These are phyloP conservation scores for Caprella mutica DNA, from an alignment of 2,888 invertebrate genomes.

Conservation along the genomic window DNA sequence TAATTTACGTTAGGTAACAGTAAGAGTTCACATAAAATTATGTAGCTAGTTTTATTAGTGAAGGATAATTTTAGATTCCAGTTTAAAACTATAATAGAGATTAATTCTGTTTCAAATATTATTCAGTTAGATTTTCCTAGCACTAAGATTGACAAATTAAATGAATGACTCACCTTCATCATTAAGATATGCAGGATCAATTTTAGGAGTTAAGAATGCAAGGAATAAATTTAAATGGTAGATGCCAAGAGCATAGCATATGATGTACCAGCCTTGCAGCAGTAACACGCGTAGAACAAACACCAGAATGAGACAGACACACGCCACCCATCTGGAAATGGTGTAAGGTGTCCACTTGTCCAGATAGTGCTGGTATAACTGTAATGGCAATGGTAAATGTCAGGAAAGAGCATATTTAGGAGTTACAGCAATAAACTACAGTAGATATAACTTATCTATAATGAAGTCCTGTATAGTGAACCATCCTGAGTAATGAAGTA, in stretches of 20 bases:
- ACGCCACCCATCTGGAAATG: slow-evolving; percentile 66
- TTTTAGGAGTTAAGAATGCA: slow-evolving; percentile 98
- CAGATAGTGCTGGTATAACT: slow-evolving; percentile 62
- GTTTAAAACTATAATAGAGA: too few species aligned
- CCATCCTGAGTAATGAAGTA: too few species aligned
- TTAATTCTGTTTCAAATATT: too few species aligned
- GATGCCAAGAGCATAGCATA: slow-evolving; percentile 97
- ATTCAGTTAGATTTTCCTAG: too few species aligned
- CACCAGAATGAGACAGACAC: slow-evolving; percentile 54
- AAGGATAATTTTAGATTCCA: too few species aligned
- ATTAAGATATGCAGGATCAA: slow-evolving; percentile 86
- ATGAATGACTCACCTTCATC: slow-evolving; percentile 68
- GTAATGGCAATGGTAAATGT: background rate
- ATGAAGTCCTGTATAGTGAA: too few species aligned
- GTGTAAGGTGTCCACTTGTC: slow-evolving; percentile 77
- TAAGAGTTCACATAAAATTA: too few species aligned
- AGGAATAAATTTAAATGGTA: slow-evolving; percentile 98
- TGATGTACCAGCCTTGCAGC: slow-evolving; percentile 96
- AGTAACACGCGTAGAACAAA: slow-evolving; percentile 71
- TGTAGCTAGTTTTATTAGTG: too few species aligned
- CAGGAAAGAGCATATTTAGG: background rate
- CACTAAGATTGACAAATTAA: too few species aligned
- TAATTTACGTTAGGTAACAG: too few species aligned
- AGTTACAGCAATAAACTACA: too few species aligned
- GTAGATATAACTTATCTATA: too few species aligned